These are phyloP conservation scores for Psophia crepitans DNA, from an alignment of 2,113 vertebrate species.

Conservation along the genomic window DNA sequence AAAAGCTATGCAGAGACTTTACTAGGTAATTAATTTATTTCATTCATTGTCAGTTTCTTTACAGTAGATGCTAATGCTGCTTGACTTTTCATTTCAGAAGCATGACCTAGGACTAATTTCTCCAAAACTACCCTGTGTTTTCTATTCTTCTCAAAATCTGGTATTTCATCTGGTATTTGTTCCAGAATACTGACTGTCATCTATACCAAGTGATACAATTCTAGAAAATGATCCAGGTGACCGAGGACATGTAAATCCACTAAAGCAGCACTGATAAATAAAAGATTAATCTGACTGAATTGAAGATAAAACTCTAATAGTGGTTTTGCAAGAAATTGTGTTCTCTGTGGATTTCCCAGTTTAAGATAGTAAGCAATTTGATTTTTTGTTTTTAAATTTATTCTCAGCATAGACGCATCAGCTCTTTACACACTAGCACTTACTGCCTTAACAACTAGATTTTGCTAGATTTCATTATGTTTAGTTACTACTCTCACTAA, in stretches of 20 bases:
- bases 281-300: background rate
- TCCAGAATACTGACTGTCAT: background rate
- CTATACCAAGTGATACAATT: background rate
- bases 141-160: background rate
- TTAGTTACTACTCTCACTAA: background rate
- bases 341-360: background rate
- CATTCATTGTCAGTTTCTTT: background rate
- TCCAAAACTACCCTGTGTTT: background rate
- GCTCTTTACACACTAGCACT: background rate
- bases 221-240: background rate
- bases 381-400: background rate
- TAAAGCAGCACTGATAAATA: background rate
- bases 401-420: background rate
- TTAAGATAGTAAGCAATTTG: background rate
- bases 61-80: background rate
- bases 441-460: background rate
- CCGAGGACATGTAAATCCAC: background rate
- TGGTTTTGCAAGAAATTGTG: background rate
- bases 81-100: background rate
- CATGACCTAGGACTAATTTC: background rate
- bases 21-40: background rate
- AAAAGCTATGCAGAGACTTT: background rate
- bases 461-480: background rate
- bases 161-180: too few species aligned
- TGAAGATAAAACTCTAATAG: background rate